Percentiles rank a stretch among this genome's conserved stretches.
Conservation (phyloP, 2,888 invertebrate genomes). For the Sminthurides aquaticus region DNA sequence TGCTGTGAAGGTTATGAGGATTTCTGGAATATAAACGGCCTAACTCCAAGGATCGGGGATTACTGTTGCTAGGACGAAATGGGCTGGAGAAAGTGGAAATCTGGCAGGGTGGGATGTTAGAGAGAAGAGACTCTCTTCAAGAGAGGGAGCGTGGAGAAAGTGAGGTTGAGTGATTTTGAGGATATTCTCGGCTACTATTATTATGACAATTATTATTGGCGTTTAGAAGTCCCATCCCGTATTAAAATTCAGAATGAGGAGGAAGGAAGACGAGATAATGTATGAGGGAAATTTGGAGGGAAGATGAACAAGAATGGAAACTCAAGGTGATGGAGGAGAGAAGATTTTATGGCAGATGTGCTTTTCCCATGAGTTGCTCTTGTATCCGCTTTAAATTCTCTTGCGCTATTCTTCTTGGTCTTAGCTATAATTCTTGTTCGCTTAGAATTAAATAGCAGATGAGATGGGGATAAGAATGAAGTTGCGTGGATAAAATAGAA, state of each 20-base stretch:
- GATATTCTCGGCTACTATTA: not conserved
- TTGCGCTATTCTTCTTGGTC: not conserved
- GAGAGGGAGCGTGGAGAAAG: not conserved
- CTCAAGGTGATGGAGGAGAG: not conserved
- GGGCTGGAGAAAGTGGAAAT: not conserved
- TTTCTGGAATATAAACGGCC: too few relatives aligned
- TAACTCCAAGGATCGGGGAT: too few relatives aligned
- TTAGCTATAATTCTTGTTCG: too few relatives aligned
- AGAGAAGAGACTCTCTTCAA: too few relatives aligned
- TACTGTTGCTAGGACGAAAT: too few relatives aligned
- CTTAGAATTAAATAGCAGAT: too few relatives aligned
- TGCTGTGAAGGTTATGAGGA: too few relatives aligned
- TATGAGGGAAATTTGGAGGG: not conserved
- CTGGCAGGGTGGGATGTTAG: not conserved
- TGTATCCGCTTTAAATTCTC: not conserved
- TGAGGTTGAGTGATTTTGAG: not conserved
- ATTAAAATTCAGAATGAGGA: conserved; percentile 15
- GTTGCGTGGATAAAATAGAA: too few relatives aligned
- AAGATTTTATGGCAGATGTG: conserved; percentile 12
- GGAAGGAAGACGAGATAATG: not conserved
- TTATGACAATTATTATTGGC: conserved; percentile 15
- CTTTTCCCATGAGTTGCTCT: conserved; percentile 13
- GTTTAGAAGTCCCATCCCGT: conserved; percentile 2
- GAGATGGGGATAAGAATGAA: too few relatives aligned
- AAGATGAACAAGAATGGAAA: not conserved